These are phyloP conservation scores for Pimephales promelas DNA, from an alignment of 2,113 vertebrate genomes.

Conservation along the genomic window DNA sequence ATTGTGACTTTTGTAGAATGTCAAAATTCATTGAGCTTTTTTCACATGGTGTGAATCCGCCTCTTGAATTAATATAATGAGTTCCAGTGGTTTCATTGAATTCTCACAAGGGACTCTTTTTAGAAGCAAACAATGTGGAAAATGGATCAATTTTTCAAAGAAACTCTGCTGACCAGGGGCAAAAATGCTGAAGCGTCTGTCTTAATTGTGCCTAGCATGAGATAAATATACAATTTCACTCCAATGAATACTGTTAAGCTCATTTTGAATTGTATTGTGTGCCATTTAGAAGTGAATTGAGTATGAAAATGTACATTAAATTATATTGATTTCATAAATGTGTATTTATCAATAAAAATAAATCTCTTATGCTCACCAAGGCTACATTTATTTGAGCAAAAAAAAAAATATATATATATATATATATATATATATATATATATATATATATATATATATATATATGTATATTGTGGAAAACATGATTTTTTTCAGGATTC, in stretches of 20 bases:
- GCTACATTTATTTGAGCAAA: background rate
- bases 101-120: constrained; percentile 20
- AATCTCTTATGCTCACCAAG: background rate
- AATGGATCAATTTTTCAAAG: background rate
- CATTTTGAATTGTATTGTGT: background rate
- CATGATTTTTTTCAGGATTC: background rate
- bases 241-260: background rate
- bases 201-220: background rate
- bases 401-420: too few species aligned
- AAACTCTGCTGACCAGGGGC: background rate
- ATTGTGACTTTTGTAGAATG: constrained; percentile 4
- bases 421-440: too few species aligned
- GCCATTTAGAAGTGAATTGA: background rate
- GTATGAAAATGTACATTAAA: too few species aligned
- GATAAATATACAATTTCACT: constrained; percentile 45
- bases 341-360: background rate
- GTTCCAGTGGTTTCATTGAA: constrained; percentile 32
- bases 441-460: too few species aligned
- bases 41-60: background rate
- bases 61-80: background rate
- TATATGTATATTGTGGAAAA: too few species aligned
- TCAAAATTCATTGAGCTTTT: background rate
- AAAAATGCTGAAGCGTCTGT: background rate
- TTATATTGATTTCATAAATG: too few species aligned
- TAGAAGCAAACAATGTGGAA: constrained; percentile 28